Evolutionary conservation across 2,113 vertebrate genomes (phyloP), one percentile per base, ranked within the genome.

Genomic region (Regulus satrapa): DNA sequence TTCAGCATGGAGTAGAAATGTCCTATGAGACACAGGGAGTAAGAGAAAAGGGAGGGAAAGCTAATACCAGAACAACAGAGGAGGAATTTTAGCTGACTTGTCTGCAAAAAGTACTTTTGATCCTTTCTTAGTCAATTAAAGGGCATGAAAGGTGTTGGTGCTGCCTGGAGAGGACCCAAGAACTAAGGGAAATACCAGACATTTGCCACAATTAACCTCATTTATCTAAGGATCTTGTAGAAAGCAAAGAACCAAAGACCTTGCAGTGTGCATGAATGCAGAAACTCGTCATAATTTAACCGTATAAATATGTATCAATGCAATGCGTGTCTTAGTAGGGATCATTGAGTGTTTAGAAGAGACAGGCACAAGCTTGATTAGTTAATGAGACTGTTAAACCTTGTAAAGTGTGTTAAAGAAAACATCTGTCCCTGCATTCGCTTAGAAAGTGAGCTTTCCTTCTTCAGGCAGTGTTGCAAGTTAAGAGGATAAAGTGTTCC

Each of bases 401-500:
- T 48, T 61, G 40, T 67, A 18, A 84, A 81, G 29, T n/a, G n/a
- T 63, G 43, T 52, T 73, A 56, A n/a, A 71, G 48, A 62, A 67
- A 86, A 16, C 43, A 64, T 61, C 66, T 23, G 25, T 73, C 2
- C 5, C 77, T 51, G 54, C 9, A 2, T 77, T 58, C 62, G 80
- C 31, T 74, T 55, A 55, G 79, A 69, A 84, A 76, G 73, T 3
- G 1, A 2, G 19, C 43, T 89, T 94, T 68, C 80, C 64, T 92
- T 46, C 64, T 92, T 74, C 58, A 28, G 87, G 56, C 84, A 3
- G 46, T 41, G 29, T 40, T 96, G 95, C 93, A 61, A 87, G 77
- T 94, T 71, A 84, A 61, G 45, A 88, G 91, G 86, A 84, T 93
- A 91, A 83, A 89, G 75, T 75, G 92, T 97, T 96, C 97, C 96